These are phyloP conservation scores for Syngnathus typhle DNA, from an alignment of 2,113 vertebrate genomes.

Conservation along the genomic window DNA sequence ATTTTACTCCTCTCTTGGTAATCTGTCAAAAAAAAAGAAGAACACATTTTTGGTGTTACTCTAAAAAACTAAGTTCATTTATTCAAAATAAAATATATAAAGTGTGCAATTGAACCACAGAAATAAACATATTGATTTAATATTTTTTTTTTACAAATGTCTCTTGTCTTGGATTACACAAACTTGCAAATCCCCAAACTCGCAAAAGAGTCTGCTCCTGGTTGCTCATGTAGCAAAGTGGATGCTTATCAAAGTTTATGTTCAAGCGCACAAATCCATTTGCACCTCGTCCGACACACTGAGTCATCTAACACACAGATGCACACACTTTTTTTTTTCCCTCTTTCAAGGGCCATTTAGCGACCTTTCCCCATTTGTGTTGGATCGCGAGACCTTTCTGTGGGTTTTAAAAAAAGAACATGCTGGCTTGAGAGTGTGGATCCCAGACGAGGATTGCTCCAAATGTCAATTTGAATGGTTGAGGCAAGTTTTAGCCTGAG, in stretches of 20 bases:
- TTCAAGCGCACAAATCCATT: conserved; percentile 57
- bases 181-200: conserved; percentile 29
- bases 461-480: conserved; percentile 70
- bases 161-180: not conserved
- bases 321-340: conserved; percentile 15
- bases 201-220: conserved; percentile 31
- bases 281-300: conserved; percentile 46
- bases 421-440: conserved; percentile 44
- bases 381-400: conserved; percentile 50
- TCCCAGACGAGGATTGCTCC: conserved; percentile 53
- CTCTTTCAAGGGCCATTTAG: conserved; percentile 36
- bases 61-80: not conserved
- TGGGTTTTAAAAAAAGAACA: conserved; percentile 35
- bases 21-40: not conserved
- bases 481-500: conserved; percentile 48
- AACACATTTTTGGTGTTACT: not conserved
- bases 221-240: conserved; percentile 29
- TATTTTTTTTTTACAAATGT: not conserved
- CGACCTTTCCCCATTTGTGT: conserved; percentile 52
- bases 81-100: not conserved
- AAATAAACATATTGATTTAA: not conserved
- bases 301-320: not conserved
- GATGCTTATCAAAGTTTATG: conserved; percentile 48
- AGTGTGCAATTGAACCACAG: not conserved
- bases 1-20: not conserved